Evolutionary conservation across 1,140 invertebrate genomes (phyloP), one percentile per base, ranked within the genome.

Genomic region (Sminthurides bifidus): DNA sequence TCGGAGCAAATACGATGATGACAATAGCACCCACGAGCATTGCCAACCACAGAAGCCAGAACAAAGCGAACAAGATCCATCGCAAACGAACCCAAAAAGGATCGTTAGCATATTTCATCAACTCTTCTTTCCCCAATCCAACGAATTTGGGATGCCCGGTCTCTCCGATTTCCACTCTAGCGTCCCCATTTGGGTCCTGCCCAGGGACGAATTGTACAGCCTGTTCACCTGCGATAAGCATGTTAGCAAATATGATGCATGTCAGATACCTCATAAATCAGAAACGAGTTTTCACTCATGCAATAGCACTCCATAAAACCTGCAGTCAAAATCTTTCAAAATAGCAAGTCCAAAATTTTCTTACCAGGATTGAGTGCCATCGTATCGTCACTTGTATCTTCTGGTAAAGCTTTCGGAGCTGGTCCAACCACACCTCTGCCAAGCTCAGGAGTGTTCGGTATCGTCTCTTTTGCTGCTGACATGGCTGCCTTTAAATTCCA

Each of bases 31-130:
- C 85, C 31, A 79, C 79, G 35, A 93, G 70, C 88, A 92, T 93
- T 31, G 76, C 80, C 46, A 82, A 67, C 90, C 90, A 94, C 30
- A 86, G 66, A 15, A 83, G 58, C 90, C 90, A 93, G 69, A 93
- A 94, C 6, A 80, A 63, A 27, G 87, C 73, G 68, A 93, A 93
- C 49, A 92, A 77, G 59, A 81, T 75, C 85, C 84, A 89, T 64
- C 90, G 77, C 41, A 91, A 71, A 45, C 80, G 78, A 27, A 91
- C 77, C 89, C 90, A 94, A 68, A 91, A 92, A 29, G 89, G 89
- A 72, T 92, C 87, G 67, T 89, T 89, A 0, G 86, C 49, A 66
- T 81, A 88, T 71, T 89, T 89, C 83, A 92, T 82, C 44, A 94
- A 71, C 68, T 93, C 90, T 66, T 92, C 87, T 71, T 92, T 93